phyloP scores from a whole-genome alignment of 2,113 vertebrate species.

The Falco punctatus region DNA sequence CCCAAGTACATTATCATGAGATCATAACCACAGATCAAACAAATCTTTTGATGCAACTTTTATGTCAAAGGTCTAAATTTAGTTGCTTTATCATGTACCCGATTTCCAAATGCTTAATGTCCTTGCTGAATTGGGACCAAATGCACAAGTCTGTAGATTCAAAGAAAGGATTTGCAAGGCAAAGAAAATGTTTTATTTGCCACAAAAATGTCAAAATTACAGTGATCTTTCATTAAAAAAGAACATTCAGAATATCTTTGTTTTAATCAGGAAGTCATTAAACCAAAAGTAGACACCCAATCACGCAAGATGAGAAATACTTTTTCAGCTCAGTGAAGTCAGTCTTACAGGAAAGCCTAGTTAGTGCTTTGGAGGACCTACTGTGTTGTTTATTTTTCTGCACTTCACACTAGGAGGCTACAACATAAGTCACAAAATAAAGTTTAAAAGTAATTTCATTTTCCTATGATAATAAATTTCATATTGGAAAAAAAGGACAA shows the following conservation, averaged over 20 bases:
- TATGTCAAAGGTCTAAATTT: background rate
- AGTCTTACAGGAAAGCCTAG: background rate
- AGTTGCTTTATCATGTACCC: background rate
- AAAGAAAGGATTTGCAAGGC: background rate
- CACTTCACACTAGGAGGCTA: background rate
- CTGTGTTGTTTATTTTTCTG: background rate
- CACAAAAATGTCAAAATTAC: background rate
- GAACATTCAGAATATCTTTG: background rate
- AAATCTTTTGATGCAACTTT: background rate
- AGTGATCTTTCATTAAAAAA: background rate
- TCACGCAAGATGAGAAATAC: background rate
- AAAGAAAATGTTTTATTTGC: background rate
- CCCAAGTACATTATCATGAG: background rate
- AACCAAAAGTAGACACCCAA: background rate
- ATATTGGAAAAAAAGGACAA: background rate
- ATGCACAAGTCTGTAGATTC: background rate
- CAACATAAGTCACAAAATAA: background rate
- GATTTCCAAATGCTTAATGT: background rate
- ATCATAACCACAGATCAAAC: background rate
- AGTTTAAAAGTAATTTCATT: background rate
- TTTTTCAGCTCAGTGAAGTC: background rate
- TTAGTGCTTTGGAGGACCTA: background rate
- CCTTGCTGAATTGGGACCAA: background rate
- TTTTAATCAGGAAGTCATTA: background rate
- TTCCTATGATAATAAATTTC: background rate